Evolutionary conservation across 2,797 vertebrate species (phyloP), one percentile per base, ranked within the genome.

Genomic region (Tragopan temminckii): DNA sequence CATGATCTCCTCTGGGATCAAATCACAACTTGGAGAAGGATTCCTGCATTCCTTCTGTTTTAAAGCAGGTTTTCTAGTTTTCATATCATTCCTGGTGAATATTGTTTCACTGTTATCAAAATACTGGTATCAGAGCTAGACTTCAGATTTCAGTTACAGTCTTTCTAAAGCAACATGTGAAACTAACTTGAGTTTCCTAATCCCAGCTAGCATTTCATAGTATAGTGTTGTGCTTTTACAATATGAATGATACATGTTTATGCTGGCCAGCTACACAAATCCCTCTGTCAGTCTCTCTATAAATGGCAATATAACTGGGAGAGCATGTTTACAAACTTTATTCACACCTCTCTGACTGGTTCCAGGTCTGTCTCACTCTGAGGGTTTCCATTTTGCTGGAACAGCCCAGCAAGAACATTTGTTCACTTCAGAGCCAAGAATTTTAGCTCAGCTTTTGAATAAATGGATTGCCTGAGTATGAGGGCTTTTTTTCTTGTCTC

Each of bases 381-480:
- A 74, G 62, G 76, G 9, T 90, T 92, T 89, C 64, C 36, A 80
- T 77, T 93, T 88, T 89, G 64, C 78, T 87, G 52, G 77, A 95
- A 52, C 23, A 52, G 29, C 7, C 57, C 5, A 2, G 58, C 36
- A 80, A 90, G 40, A 77, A 50, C 12, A 33, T 55, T 80, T 72
- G 8, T 58, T 79, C 0, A 0, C 42, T 88, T 71, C 24, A 66
- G 9, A 92, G 24, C 10, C 42, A 62, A 29, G 48, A 55, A 24
- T 69, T 94, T 79, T 52, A 43, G n/a, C n/a, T 82, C 15, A 11
- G n/a, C 20, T 84, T 85, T 72, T 46, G 87, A 93, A 58, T 4
- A 57, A 31, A 42, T 15, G 31, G 25, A 17, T 75, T 71, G 14
- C 20, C 43, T 85, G 45, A 82, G 77, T 31, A 25, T 53, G 29